Percentiles rank a stretch among this genome's conserved stretches.
Evolutionary conservation across 2,888 invertebrate genomes (phyloP).

Genomic region (Ormyrus nitidulus): DNA sequence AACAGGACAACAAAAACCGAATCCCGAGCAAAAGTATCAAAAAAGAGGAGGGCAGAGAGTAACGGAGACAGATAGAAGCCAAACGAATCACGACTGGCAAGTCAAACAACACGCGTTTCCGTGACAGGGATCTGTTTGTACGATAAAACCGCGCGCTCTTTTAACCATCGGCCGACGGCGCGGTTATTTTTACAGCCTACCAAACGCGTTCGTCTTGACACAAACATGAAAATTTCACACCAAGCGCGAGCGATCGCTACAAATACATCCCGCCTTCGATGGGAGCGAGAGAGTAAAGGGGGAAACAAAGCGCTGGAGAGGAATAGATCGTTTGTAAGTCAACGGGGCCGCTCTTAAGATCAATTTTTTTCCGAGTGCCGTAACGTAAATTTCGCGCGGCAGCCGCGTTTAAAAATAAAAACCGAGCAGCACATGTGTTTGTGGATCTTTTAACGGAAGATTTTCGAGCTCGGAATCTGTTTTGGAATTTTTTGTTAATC

Average conservation of each 20-base stretch:
- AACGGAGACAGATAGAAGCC: not conserved
- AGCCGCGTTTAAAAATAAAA: constrained; percentile 39
- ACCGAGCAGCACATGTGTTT: too few species aligned
- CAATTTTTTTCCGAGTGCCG: constrained; percentile 8
- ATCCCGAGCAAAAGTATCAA: not conserved
- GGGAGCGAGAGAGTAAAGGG: not conserved
- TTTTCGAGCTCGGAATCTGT: too few species aligned
- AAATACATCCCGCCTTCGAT: not conserved
- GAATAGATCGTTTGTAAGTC: constrained; percentile 34
- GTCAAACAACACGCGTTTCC: constrained; percentile 11
- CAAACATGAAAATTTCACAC: constrained; percentile 41
- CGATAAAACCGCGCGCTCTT: constrained; percentile 21
- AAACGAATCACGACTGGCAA: constrained; percentile 12
- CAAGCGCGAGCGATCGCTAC: not conserved
- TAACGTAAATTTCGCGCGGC: constrained; percentile 8
- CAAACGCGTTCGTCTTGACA: constrained; percentile 23
- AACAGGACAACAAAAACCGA: not conserved
- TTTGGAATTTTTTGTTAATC: too few species aligned
- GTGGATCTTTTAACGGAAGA: too few species aligned
- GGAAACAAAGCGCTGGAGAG: not conserved
- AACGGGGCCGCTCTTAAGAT: constrained; percentile 27
- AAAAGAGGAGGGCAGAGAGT: not conserved
- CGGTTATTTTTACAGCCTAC: constrained; percentile 45
- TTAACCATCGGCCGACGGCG: constrained; percentile 3
- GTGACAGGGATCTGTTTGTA: constrained; percentile 33